Base-by-base conservation (phyloP, 2,888 invertebrate species). In the Nasonovia ribisnigri region DNA sequence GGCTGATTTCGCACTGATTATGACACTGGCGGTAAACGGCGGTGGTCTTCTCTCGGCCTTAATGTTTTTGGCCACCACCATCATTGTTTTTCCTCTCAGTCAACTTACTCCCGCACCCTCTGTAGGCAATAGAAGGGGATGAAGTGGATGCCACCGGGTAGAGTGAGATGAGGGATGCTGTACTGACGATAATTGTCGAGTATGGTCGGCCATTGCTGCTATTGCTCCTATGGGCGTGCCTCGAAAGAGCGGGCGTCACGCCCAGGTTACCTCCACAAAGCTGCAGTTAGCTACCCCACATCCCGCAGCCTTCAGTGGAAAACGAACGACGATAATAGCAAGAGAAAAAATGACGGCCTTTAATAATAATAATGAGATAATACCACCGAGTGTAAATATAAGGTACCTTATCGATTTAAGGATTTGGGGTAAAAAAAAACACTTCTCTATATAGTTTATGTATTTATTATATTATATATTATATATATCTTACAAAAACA, bases 151-250 rank as follows among this genome's bases (percentile, higher is more conserved):
- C 51, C 43, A 54, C 20, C 29, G 43, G 92, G n/a, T 42, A 48
- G 67, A 48, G 92, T 48, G 87, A 67, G 87, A 48, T n/a, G 88
- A 77, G 88, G 87, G 92, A 92, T 92, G 87, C 87, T 92, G 92
- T 92, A 42, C 92, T 16, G 87, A 92, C 87, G 92, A 92, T 92
- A 92, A 92, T 92, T 92, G 92, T 92, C 92, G 92, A 92, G 43
- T 67, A 88, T n/a, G 88, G 92, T 88, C 92, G 92, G 92, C 92
- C 92, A 92, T 92, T 92, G 92, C 92, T 92, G 88, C 92, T 43
- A 54, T 42, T 42, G 77, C 88, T 88, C 26, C 77, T 29, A 43
- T 92, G 88, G 92, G 92, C 88, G 92, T 92, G 88, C 10, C 88
- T 92, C 92, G 92, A 60, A 88, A 77, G 88, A 88, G 77, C 92